Evolutionary conservation across 2,888 invertebrate species (phyloP).

Genomic region (Litoditis marina): DNA sequence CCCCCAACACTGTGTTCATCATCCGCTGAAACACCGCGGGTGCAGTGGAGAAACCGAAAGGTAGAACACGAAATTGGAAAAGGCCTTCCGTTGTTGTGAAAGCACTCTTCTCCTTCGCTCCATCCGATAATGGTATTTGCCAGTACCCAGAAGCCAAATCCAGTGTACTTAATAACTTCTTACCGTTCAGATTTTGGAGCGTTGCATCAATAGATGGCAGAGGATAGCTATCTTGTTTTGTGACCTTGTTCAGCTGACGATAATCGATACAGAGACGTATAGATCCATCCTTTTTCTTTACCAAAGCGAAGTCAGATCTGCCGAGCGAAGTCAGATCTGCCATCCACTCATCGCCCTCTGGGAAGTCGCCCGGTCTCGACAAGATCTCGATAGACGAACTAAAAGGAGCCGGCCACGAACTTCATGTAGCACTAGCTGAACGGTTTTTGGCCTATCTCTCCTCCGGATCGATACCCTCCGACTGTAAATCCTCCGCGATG

Average conservation of each 20-base stretch:
- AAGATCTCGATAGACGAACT: too few relatives aligned
- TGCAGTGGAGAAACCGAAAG: conserved; percentile 40
- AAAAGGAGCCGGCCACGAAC: too few relatives aligned
- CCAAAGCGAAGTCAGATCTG: conserved; percentile 13
- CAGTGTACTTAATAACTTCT: conserved; percentile 19
- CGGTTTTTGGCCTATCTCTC: too few relatives aligned
- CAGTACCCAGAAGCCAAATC: conserved; percentile 32
- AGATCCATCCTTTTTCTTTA: too few relatives aligned
- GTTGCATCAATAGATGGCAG: conserved; percentile 27
- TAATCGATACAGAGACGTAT: conserved; percentile 28
- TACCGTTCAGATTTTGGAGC: conserved; percentile 10
- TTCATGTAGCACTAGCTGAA: too few relatives aligned
- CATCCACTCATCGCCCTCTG: too few relatives aligned
- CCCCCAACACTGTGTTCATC: too few relatives aligned
- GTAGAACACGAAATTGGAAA: conserved; percentile 40
- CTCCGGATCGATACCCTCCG: too few relatives aligned
- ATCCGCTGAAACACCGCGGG: conserved; percentile 43
- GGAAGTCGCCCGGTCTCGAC: too few relatives aligned
- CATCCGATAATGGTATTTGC: conserved; percentile 27
- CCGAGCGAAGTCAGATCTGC: too few relatives aligned
- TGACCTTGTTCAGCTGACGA: conserved; percentile 20
- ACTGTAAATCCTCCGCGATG: too few relatives aligned
- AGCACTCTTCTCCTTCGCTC: conserved; percentile 30
- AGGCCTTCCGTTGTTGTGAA: conserved; percentile 29
- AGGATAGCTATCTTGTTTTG: conserved; percentile 27